Evolutionary conservation across 1,140 invertebrate species (phyloP), one percentile per base, ranked within the genome.

Genomic region (Batillaria attramentaria): DNA sequence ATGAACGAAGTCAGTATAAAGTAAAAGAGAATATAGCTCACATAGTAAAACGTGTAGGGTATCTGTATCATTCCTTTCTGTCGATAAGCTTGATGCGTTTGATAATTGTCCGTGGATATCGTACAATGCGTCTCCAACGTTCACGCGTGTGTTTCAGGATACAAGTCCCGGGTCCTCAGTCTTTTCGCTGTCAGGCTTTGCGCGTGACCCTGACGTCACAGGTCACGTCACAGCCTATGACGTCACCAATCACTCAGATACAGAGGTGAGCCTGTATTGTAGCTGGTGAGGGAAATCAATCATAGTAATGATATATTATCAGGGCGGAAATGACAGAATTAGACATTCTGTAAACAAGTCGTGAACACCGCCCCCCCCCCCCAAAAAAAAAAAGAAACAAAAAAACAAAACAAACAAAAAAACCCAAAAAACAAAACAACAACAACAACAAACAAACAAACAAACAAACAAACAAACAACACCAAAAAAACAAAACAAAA

Each of bases 141-240:
- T 13, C 46, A 13, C 1, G 33, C 18, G 20, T 69, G 13, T 39
- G 10, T 41, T 77, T 24, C 79, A 80, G 79, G 72, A 77, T 18
- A 72, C 79, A 0, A 50, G 43, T 10, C 54, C 65, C 10, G 79
- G 79, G 2, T 77, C 66, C 16, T 16, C 37, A 13, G 50, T 80
- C 16, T 65, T 80, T 37, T 13, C 39, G 16, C 50, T 80, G n/a
- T 20, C 20, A n/a, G 74, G 60, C 54, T 62, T 62, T 39, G 79
- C 79, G 18, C 16, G 28, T 28, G 79, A 80, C 42, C 73, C 65
- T 54, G 79, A 80, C 74, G 46, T 80, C 37, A 77, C 73, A 2
- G 79, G 79, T 10, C 13, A 35, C 24, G 68, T 80, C 20, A 57
- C 74, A 35, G n/a, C 62, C n/a, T 80, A 72, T 70, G 39, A 70